Evolutionary conservation across 64 coral and sea anemone genomes (phyloP), one percentile per base, ranked within the genome.

Genomic region (Montipora cactus): DNA sequence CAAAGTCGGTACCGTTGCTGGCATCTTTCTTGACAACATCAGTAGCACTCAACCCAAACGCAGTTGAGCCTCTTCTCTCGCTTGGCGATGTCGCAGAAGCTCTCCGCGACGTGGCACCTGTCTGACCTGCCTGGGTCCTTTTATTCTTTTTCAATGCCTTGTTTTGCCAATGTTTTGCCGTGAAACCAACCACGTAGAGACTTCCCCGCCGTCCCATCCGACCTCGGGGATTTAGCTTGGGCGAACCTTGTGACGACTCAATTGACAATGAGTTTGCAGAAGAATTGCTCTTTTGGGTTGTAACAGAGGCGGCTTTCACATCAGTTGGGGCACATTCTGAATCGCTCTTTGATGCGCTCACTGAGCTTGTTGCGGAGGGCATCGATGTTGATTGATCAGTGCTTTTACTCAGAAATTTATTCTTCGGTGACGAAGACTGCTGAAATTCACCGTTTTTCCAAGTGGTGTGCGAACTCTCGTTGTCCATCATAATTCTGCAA

Each of bases 161-260:
- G 22, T 98, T 95, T 71, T 92, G 96, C 96, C 96, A 98, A 59
- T 98, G 96, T 78, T 98, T 98, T 0, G 96, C 96, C 4, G 96
- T 98, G 5, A 94, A 98, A 3, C 96, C 96, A n/a, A 98, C 96
- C 4, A 98, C 77, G 57, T 98, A 98, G 0, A 98, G 79, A 21
- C 96, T 98, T 2, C 96, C 96, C 8, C 96, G 93, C 69, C 96
- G 86, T 71, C 96, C 96, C 87, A 93, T 88, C 1, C 96, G 88
- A 4, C 84, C 93, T 49, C 93, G 88, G 5, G 87, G 79, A 67
- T 83, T 95, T 22, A 55, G 23, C 12, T 78, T 66, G 52, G 96
- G 96, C 3, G 96, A 98, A 2, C 93, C 93, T 49, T 87, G 73
- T 12, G 84, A 81, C 1, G 96, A 92, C 5, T 98, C 96, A 4